Evolutionary conservation across 2,888 invertebrate genomes (phyloP).

Genomic region (Neoaliturus tenellus): DNA sequence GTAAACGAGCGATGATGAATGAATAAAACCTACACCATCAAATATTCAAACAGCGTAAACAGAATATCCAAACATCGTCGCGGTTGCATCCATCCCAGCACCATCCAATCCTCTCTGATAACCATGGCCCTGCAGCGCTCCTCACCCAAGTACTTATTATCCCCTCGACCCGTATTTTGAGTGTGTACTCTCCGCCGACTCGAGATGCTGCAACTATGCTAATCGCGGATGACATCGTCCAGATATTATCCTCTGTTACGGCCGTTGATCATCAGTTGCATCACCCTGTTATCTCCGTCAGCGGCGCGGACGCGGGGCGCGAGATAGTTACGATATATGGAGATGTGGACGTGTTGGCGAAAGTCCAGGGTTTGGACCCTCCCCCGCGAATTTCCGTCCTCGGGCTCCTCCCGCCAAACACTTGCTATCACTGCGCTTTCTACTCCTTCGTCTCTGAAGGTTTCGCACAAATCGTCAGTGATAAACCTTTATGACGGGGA

Average conservation of each 20-base stretch:
- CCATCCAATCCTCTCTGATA: too few species aligned
- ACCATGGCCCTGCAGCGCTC: too few species aligned
- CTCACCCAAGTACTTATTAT: not conserved
- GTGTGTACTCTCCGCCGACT: not conserved
- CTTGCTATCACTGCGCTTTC: not conserved
- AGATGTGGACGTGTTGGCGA: not conserved
- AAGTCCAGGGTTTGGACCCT: not conserved
- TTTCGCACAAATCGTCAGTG: constrained; percentile 30
- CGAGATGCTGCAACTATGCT: not conserved
- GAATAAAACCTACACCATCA: too few species aligned
- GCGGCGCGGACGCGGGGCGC: not conserved
- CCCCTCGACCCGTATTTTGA: not conserved
- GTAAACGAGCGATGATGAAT: too few species aligned
- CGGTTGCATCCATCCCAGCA: too few species aligned
- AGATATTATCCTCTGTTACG: not conserved
- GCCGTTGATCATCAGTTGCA: not conserved
- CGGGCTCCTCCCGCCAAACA: not conserved
- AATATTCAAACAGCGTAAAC: too few species aligned
- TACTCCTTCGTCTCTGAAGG: not conserved
- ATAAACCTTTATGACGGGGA: constrained; percentile 27
- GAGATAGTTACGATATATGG: not conserved
- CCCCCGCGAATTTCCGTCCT: not conserved
- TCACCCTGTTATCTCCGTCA: not conserved
- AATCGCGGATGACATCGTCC: not conserved
- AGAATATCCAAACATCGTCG: too few species aligned